Base-by-base conservation (phyloP, 2,888 invertebrate genomes). In the Epistrophe grossulariae region DNA sequence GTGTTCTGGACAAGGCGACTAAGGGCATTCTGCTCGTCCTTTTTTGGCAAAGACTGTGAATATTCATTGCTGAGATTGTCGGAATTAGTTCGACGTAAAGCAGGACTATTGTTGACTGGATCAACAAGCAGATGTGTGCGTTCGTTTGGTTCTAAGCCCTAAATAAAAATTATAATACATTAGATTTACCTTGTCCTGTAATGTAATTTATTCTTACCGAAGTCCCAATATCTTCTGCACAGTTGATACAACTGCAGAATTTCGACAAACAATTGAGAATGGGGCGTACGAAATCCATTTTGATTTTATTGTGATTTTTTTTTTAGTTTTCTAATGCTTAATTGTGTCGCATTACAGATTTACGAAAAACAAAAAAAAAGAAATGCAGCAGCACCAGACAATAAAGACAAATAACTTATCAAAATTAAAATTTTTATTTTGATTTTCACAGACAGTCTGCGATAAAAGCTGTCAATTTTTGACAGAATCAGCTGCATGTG, bases 21-120 rank as follows among this genome's bases (percentile, higher is more conserved):
- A 66, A 98, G 94, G 1, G 97, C 98, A 90, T 97, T 97, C 94
- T 98, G 98, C 92, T 98, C 98, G 92, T 98, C 98, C 93, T 97
- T 97, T 91, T 97, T 95, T 11, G 96, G 95, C 89, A 94, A 92
- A 43, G 95, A 94, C 90, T 94, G 95, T 17, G 94, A 93, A 92
- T 95, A 95, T 88, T 95, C 94, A 90, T 94, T 94, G 89, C 94
- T 93, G 89, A 94, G 94, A 92, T 95, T 95, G 90, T 95, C 95
- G 89, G 97, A 97, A 78, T 96, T 96, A 0, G 95, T 95, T 88
- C 96, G 95, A 79, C 95, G 95, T 84, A 96, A 95, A 68, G 95
- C 95, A 90, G 96, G 95, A 89, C 95, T 96, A 91, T 95, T 96
- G 90, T 95, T 95, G 52, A 95, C 95, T 35, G 97, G 96, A 93